Evolutionary conservation across 2,113 vertebrate species (phyloP).

Genomic region (Phasianus colchicus): DNA sequence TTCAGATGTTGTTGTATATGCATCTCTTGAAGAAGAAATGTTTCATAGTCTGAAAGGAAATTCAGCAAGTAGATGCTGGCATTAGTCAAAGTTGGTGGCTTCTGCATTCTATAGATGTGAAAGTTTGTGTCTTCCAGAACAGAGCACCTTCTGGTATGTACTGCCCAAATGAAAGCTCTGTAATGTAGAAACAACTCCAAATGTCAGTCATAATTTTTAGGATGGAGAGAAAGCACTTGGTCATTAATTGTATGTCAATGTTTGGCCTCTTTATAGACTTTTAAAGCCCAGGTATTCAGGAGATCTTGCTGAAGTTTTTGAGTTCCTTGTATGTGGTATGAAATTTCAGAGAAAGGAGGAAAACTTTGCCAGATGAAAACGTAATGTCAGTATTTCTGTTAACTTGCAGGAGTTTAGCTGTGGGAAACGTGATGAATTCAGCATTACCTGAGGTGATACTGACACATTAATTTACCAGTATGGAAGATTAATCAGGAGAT

Average conservation of each 20-base stretch:
- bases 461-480: neutral
- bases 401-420: neutral
- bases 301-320: neutral
- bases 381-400: neutral
- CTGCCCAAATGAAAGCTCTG: neutral
- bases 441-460: neutral
- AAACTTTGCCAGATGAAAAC: neutral
- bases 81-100: neutral
- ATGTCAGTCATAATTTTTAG: neutral
- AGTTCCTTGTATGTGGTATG: neutral
- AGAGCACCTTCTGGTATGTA: neutral
- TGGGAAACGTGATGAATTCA: neutral
- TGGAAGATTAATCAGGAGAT: neutral
- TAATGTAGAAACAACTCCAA: neutral
- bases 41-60: neutral
- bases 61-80: neutral
- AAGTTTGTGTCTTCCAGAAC: neutral
- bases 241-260: rapidly evolving
- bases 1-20: neutral
- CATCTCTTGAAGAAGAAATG: neutral
- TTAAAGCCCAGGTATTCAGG: neutral
- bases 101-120: neutral
- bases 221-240: neutral
- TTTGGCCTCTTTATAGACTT: neutral
- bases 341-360: neutral